Conservation (phyloP, 2,797 vertebrate species). For the Zenarchopterus dispar region DNA sequence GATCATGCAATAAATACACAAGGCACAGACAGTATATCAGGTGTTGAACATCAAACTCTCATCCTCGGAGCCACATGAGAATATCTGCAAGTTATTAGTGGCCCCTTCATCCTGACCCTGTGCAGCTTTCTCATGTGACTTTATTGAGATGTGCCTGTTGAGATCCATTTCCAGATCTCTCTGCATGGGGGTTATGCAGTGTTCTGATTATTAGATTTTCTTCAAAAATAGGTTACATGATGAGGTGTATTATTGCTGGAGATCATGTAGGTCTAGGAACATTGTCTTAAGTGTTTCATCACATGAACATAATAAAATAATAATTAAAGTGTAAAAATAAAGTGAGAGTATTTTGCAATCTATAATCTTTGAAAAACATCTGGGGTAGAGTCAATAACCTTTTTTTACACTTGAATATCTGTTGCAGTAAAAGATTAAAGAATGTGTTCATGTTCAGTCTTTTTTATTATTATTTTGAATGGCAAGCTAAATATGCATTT, state of each 20-base stretch:
- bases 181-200: slow-evolving; percentile 19
- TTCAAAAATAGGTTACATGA: slow-evolving; percentile 18
- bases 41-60: slow-evolving; percentile 49
- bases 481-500: not conserved
- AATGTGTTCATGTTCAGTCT: too few species aligned
- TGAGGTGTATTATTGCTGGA: slow-evolving; percentile 6
- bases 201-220: slow-evolving; percentile 33
- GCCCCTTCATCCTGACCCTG: slow-evolving; percentile 40
- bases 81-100: slow-evolving; percentile 65
- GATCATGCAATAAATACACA: slow-evolving; percentile 31
- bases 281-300: slow-evolving; percentile 29
- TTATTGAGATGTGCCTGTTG: slow-evolving; percentile 38
- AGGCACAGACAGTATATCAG: slow-evolving; percentile 38
- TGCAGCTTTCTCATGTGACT: slow-evolving; percentile 55
- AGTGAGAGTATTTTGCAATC: not conserved
- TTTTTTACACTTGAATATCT: slow-evolving; percentile 5
- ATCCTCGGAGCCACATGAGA: slow-evolving; percentile 43
- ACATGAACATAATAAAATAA: slow-evolving; percentile 18
- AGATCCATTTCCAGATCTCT: slow-evolving; percentile 24
- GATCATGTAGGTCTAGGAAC: slow-evolving; percentile 9
- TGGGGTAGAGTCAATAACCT: slow-evolving; percentile 15
- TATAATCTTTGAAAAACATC: slow-evolving; percentile 28
- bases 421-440: not conserved
- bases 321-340: slow-evolving; percentile 26
- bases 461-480: not conserved